Base-by-base conservation (phyloP, 53 echinoderm and acorn worm genomes). In the Henricia sp. region DNA sequence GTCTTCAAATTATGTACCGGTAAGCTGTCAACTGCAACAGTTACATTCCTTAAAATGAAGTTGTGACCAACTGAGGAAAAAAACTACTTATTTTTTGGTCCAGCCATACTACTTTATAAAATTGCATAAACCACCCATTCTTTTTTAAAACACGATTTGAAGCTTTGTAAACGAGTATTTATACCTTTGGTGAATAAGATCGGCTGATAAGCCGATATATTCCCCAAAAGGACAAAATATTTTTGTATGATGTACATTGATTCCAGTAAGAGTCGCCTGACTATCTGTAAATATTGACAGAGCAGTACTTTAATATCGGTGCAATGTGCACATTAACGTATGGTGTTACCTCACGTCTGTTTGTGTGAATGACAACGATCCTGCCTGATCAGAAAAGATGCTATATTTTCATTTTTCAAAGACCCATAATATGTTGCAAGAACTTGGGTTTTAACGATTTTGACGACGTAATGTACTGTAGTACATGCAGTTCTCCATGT, bases 221-320 rank as follows among this genome's bases (percentile, higher is more conserved):
- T 40, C 20, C 19, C 38, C 40, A 50, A 21, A 30, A 43, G 28
- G 37, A 56, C n/a, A n/a, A 51, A 80, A 48, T 80, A 80, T 80
- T 80, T 80, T 80, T 80, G 64, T 80, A 80, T 17, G 30, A 54
- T 80, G 44, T 64, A 80, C 80, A 80, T 64, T 80, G 60, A 27
- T 64, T 80, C 62, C 52, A 40, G 76, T 76, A 64, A n/a, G n/a
- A n/a, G n/a, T 80, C 64, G 80, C 62, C 64, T 63, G 32, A 38
- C 80, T 80, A 37, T 37, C 63, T 80, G 80, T 80, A 65, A 80
- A 80, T 80, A 80, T 50, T 80, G 63, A 64, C 64, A 60, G 80
- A 80, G 50, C 80, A 80, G 80, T 62, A 63, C 80, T 63, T 80
- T 62, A n/a, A 29, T 64, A 21, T 64, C 50, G 46, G 64, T 63